phyloP scores from a whole-genome alignment of 2,797 vertebrate species.

The Amphiprion clarkii region DNA sequence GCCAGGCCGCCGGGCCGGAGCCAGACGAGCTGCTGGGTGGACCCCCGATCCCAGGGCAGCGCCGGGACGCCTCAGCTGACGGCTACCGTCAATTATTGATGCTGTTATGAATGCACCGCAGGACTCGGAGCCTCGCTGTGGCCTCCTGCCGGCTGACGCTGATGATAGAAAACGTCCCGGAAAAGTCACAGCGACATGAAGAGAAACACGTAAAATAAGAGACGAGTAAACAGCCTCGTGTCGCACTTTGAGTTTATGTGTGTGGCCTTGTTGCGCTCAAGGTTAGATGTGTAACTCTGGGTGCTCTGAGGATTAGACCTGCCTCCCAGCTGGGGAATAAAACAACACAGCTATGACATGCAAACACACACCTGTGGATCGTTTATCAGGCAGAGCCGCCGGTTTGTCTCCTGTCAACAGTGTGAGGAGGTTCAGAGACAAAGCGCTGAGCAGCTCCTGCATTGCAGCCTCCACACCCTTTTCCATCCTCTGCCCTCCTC shows the following conservation, averaged over 20 bases:
- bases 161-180: neutral
- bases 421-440: conserved; percentile 50
- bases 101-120: conserved; percentile 78
- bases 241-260: conserved; percentile 46
- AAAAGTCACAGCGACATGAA: neutral
- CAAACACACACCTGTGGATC: conserved; percentile 62
- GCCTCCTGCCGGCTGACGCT: neutral
- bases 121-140: conserved; percentile 24
- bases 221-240: neutral
- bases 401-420: neutral
- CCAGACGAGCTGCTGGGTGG: conserved; percentile 44
- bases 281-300: conserved; percentile 58
- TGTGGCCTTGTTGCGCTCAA: conserved; percentile 60
- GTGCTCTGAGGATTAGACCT: conserved; percentile 35
- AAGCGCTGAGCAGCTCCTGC: conserved; percentile 76
- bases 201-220: neutral
- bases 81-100: conserved; percentile 81
- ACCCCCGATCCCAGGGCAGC: conserved; percentile 49
- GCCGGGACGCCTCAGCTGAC: conserved; percentile 16
- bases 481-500: conserved; percentile 51
- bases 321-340: conserved; percentile 32
- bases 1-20: conserved; percentile 34
- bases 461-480: conserved; percentile 87
- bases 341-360: conserved; percentile 22
- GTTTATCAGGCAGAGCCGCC: neutral